phyloP scores from a whole-genome alignment of 2,113 vertebrate species.

The Thermophis baileyi region DNA sequence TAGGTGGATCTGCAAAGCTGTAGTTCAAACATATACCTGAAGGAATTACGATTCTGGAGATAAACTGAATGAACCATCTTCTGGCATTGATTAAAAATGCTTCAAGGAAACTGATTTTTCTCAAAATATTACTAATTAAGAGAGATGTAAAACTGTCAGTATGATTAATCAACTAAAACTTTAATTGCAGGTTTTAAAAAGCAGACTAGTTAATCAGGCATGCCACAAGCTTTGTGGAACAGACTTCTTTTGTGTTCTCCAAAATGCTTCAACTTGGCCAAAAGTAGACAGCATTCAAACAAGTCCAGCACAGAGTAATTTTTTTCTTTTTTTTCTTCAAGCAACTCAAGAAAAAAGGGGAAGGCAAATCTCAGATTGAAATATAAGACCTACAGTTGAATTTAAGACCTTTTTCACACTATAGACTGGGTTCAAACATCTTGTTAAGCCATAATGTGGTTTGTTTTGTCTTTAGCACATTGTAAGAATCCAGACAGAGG shows the following conservation, averaged over 20 bases:
- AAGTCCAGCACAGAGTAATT: neutral
- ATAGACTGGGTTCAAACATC: neutral
- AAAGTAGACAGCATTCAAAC: neutral
- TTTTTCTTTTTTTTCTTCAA: neutral
- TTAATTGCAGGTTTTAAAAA: neutral
- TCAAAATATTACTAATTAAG: slow-evolving; percentile 21
- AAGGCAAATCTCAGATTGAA: neutral
- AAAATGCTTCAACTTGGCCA: neutral
- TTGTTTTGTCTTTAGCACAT: neutral
- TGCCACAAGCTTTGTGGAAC: neutral
- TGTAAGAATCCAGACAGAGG: neutral
- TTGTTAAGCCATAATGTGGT: neutral
- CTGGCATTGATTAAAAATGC: slow-evolving; percentile 4
- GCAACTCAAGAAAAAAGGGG: neutral
- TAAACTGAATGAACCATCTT: neutral
- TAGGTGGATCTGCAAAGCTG: neutral
- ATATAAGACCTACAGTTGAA: neutral
- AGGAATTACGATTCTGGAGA: neutral
- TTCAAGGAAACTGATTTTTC: slow-evolving; percentile 1
- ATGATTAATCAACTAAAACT: slow-evolving; percentile 3
- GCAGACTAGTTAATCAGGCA: slow-evolving; percentile 4
- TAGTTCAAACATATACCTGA: neutral
- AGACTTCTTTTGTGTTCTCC: neutral
- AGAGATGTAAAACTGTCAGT: slow-evolving; percentile 18
- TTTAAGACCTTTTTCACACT: neutral